These are phyloP conservation scores for Erpetoichthys calabaricus DNA, from an alignment of 2,797 vertebrate species.

Conservation along the genomic window DNA sequence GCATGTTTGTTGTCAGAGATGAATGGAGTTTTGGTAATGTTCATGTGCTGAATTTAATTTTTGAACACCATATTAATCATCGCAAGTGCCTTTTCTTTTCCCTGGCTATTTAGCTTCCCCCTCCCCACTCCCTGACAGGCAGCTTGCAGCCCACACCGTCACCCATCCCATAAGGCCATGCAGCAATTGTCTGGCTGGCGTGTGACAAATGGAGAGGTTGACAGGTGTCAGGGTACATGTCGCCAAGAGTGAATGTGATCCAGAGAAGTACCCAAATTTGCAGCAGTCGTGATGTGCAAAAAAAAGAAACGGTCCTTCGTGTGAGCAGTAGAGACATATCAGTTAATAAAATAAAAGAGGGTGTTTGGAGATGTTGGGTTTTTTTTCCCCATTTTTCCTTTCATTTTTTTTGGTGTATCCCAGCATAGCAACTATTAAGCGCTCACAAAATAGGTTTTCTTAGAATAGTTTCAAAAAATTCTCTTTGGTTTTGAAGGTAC, in stretches of 20 bases:
- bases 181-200: constrained; percentile 25
- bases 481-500: no score
- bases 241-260: constrained; percentile 5
- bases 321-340: no score
- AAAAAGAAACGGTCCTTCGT: no score
- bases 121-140: constrained; percentile 17
- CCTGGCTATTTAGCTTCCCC: constrained; percentile 12
- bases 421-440: no score
- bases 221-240: constrained; percentile 26
- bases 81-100: constrained; percentile 41
- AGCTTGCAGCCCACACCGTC: constrained; percentile 18
- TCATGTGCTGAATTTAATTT: constrained; percentile 55
- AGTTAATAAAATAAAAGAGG: no score
- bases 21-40: constrained; percentile 56
- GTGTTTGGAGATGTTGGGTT: no score
- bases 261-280: no score
- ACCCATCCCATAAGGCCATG: constrained; percentile 20
- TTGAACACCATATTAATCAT: constrained; percentile 51
- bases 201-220: constrained; percentile 30
- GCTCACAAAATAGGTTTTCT: no score
- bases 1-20: constrained; percentile 50
- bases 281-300: no score
- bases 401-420: no score
- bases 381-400: no score
- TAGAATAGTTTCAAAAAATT: no score